These are phyloP conservation scores for Chionoecetes opilio DNA, from an alignment of 1,140 invertebrate genomes.

Conservation along the genomic window DNA sequence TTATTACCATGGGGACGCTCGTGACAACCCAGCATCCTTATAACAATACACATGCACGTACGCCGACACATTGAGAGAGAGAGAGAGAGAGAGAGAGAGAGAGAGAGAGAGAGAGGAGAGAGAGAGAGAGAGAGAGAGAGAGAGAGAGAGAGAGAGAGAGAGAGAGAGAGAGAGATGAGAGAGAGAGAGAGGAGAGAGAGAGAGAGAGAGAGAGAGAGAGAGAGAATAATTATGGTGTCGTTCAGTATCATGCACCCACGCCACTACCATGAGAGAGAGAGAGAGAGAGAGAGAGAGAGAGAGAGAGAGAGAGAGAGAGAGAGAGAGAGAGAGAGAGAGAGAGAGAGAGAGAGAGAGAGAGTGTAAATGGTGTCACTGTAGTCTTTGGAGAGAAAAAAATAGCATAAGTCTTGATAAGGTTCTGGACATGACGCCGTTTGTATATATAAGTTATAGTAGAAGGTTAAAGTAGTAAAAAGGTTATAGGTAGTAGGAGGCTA, in stretches of 20 bases:
- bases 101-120: not conserved
- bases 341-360: too few species aligned
- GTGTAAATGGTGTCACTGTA: too few species aligned
- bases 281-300: not conserved
- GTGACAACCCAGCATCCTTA: not conserved
- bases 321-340: not conserved
- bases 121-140: not conserved
- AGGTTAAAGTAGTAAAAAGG: too few species aligned
- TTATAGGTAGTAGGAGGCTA: too few species aligned
- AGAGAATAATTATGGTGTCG: not conserved
- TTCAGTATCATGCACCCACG: not conserved
- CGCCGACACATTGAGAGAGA: not conserved
- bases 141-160: not conserved
- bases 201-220: not conserved
- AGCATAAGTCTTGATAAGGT: too few species aligned
- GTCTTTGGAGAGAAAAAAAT: too few species aligned
- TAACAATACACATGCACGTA: not conserved
- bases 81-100: conserved; percentile 23
- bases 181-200: not conserved
- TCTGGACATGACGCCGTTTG: too few species aligned
- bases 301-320: not conserved
- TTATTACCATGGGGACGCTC: not conserved
- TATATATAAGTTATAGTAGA: too few species aligned
- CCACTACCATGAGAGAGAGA: not conserved
- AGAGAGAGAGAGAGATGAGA: not conserved